These are phyloP conservation scores for Theonella swinhoei DNA, from an alignment of 37 sponge, comb jelly and placozoan species.

Conservation along the genomic window DNA sequence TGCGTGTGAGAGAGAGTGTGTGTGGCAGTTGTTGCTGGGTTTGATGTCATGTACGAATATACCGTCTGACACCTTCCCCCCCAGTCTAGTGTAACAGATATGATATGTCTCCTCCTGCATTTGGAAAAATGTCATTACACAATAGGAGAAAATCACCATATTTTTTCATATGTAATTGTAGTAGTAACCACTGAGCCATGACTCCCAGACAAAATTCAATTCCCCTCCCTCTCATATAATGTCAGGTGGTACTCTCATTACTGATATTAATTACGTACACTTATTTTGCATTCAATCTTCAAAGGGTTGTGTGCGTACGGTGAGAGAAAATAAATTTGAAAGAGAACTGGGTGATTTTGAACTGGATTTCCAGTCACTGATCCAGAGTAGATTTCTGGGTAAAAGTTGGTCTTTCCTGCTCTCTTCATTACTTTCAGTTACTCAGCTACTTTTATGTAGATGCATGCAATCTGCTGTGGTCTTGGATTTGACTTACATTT, in stretches of 20 bases:
- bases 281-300: too few relatives aligned
- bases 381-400: too few relatives aligned
- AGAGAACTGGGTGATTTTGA: too few relatives aligned
- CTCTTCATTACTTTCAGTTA: neutral
- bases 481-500: neutral
- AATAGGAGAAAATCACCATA: neutral
- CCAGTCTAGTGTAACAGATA: neutral
- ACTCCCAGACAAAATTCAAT: too few relatives aligned
- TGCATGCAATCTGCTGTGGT: neutral
- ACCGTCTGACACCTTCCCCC: neutral
- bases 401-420: too few relatives aligned
- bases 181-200: too few relatives aligned
- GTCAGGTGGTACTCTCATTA: too few relatives aligned
- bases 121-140: neutral
- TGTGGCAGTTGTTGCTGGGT: neutral
- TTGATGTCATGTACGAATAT: neutral
- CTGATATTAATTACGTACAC: too few relatives aligned
- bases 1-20: neutral
- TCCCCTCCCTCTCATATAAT: too few relatives aligned
- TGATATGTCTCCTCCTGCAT: neutral
- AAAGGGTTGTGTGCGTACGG: too few relatives aligned
- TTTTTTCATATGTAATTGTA: neutral
- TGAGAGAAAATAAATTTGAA: too few relatives aligned
- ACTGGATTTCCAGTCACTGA: too few relatives aligned
- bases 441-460: neutral